Evolutionary conservation across 2,888 invertebrate genomes (phyloP), one percentile per base, ranked within the genome.

Genomic region (Gryllus longicercus): DNA sequence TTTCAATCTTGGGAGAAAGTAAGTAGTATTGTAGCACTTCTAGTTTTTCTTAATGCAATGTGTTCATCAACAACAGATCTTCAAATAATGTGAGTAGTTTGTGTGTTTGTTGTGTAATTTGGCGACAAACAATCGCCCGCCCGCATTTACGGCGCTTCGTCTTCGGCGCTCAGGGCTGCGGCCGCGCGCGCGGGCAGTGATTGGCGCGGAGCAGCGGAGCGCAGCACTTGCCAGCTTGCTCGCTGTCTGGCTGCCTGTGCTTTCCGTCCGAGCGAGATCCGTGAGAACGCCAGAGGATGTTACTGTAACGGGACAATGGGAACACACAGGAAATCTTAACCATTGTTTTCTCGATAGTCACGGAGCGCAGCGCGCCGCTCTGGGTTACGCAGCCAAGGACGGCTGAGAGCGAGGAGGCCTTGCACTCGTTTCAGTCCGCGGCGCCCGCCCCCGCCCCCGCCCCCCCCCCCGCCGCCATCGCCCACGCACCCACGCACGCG

Each of bases 201-300:
- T 38, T 38, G 38, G 38, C 8, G 38, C 1, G 38, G 38, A n/a
- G 63, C 63, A n/a, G 4, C 63, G 63, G 63, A 63, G 63, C 63
- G 63, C 14, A 63, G 16, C 63, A 63, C 14, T 14, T 63, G 38
- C 38, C 0, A 8, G 25, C 25, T 4, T 25, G 38, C 38, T 38
- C 8, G 38, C 38, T 38, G 38, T 38, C 38, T 38, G 38, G 38
- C 38, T 38, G 38, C 38, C 38, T 38, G 38, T 38, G 38, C 63
- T 63, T 63, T 63, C 63, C 63, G 63, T 63, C 63, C 63, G 63
- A 63, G 63, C 63, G 63, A 63, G 63, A 63, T 63, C 63, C 63
- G 63, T 63, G 63, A 63, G 63, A 63, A 63, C 63, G n/a, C 16
- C 38, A n/a, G 63, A 63, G 63, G 63, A 63, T 63, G 63, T 63